Conservation (phyloP, 1,140 invertebrate genomes). For the Sycophaga agraensis region DNA sequence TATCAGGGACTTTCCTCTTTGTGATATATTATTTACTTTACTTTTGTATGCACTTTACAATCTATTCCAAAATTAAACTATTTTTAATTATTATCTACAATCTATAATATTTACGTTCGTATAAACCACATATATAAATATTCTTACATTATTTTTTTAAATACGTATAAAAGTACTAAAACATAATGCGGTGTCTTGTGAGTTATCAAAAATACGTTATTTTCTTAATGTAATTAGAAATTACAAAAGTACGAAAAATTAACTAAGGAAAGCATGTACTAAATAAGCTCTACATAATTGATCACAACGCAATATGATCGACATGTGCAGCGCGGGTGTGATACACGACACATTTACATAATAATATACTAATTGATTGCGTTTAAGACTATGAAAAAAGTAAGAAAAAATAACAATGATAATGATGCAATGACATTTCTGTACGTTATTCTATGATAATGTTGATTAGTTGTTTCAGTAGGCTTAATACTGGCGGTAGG, state of each 20-base stretch:
- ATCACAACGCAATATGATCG: background rate
- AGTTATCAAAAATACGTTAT: no score
- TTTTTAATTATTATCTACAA: background rate
- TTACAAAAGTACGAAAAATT: no score
- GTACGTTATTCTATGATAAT: conserved; percentile 56
- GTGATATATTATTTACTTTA: background rate
- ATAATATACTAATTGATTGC: background rate
- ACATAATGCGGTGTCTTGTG: no score
- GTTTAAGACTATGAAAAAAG: background rate
- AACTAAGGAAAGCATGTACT: no score
- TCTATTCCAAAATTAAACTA: background rate
- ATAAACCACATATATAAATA: background rate
- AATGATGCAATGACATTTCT: background rate
- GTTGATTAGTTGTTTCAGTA: conserved; percentile 55
- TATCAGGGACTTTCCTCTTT: no score
- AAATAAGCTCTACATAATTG: background rate
- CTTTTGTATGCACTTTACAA: background rate
- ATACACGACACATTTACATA: conserved; percentile 9
- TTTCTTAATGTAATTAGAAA: no score
- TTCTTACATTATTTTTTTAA: conserved; percentile 6
- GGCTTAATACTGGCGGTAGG: conserved; percentile 57
- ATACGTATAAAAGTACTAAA: conserved; percentile 2
- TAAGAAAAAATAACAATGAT: background rate
- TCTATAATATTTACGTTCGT: no score
- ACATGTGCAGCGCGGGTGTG: background rate